Conservation (phyloP, 2,797 vertebrate genomes). For the Tokudaia tokunoshimensis region DNA sequence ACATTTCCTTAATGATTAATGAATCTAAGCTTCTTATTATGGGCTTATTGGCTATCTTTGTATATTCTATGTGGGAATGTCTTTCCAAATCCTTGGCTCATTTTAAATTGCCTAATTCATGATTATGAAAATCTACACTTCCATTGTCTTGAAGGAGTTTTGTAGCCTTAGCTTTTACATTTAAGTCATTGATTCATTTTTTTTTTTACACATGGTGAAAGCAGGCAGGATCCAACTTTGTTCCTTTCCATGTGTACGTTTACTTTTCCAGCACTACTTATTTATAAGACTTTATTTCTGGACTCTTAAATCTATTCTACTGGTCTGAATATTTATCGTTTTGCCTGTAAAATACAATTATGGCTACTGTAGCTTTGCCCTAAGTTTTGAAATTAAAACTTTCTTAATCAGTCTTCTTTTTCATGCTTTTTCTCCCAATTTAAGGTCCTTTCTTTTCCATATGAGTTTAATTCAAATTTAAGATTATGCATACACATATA, state of each 20-base stretch:
- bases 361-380: background rate
- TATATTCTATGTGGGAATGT: background rate
- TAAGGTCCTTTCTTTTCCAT: background rate
- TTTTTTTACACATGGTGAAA: background rate
- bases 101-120: constrained; percentile 15
- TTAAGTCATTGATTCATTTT: background rate
- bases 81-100: background rate
- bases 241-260: background rate
- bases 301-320: background rate
- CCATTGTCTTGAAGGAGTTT: background rate
- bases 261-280: background rate
- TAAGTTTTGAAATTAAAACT: background rate
- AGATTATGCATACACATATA: background rate
- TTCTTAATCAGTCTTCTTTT: background rate
- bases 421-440: background rate
- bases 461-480: constrained; percentile 12
- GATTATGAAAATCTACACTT: background rate
- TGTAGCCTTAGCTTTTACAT: background rate
- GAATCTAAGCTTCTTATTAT: background rate
- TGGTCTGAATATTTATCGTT: background rate
- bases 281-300: constrained; percentile 18
- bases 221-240: background rate
- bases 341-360: background rate
- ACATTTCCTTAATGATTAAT: background rate
- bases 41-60: background rate